Evolutionary conservation across 1,140 invertebrate species (phyloP).

Genomic region (Trichogramma pretiosum): DNA sequence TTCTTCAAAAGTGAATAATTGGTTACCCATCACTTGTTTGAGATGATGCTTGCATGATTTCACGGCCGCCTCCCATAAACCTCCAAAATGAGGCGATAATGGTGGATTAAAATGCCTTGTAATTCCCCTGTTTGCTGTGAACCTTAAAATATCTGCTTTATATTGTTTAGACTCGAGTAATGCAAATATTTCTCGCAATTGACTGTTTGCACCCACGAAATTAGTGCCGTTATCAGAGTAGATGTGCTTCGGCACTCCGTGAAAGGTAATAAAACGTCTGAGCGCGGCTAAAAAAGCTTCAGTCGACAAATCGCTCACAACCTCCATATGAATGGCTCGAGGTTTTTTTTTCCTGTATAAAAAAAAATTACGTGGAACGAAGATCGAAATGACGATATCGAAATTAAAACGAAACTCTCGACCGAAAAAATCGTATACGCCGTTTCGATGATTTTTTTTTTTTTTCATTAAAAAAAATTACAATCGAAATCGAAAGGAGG

Average conservation of each 20-base stretch:
- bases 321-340: conserved; percentile 4
- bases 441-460: no score
- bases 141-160: neutral
- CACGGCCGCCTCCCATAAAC: conserved; percentile 21
- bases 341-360: neutral
- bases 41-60: no score
- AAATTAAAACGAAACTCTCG: no score
- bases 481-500: no score
- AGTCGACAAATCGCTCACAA: neutral
- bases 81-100: conserved; percentile 18
- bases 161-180: neutral
- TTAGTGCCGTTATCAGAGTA: conserved; percentile 25
- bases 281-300: conserved; percentile 3
- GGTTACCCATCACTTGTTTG: no score
- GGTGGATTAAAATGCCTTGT: conserved; percentile 18
- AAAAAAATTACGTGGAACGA: no score
- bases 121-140: neutral
- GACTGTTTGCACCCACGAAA: conserved; percentile 17
- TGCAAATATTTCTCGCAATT: conserved; percentile 1
- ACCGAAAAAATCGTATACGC: no score
- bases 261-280: neutral
- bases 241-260: conserved; percentile 17
- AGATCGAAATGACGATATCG: no score
- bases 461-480: no score
- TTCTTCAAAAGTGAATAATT: no score